Evolutionary conservation across 2,113 vertebrate genomes (phyloP), one percentile per base, ranked within the genome.

Genomic region (Atractosteus spatula): DNA sequence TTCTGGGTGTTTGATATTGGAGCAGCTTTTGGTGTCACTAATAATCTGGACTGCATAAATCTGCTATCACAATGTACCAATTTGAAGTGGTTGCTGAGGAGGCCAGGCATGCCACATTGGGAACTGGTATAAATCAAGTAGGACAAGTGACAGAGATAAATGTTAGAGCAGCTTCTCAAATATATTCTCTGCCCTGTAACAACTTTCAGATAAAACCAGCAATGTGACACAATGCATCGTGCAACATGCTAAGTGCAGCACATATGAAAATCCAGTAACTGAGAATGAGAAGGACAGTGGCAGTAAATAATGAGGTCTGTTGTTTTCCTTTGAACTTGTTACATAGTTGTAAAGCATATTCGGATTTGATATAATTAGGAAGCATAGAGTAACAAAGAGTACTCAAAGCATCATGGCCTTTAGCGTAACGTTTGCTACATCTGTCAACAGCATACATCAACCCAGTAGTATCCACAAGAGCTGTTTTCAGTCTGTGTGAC

Each of bases 111-210:
- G 73, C 80, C 82, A 87, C 83, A 84, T 86, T 87, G 84, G 84
- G 82, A 79, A 83, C 79, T 85, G 84, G 88, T 83, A 90, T 91
- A 90, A 90, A 90, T 91, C 88, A 91, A 87, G 85, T 82, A 76
- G 82, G 89, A 89, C 88, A 88, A 85, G 88, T 88, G 89, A 90
- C 89, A 86, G 78, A 90, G 89, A 91, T 89, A 87, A 90, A 90
- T 90, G 84, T 82, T 76, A 74, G 80, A 76, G 84, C 71, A 79
- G 86, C 80, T 77, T 80, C 81, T 80, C 68, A 71, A 89, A 88
- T 87, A 89, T 86, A 85, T 83, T 86, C 82, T 82, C 76, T 75
- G 73, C 79, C 82, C 81, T 78, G 78, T 81, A 89, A 89, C 88
- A 88, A 89, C 85, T 86, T 85, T 75, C 82, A 77, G 88, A 91